Evolutionary conservation across 92 coral and sea anemone species (phyloP).

Genomic region (Phenganax marumi): DNA sequence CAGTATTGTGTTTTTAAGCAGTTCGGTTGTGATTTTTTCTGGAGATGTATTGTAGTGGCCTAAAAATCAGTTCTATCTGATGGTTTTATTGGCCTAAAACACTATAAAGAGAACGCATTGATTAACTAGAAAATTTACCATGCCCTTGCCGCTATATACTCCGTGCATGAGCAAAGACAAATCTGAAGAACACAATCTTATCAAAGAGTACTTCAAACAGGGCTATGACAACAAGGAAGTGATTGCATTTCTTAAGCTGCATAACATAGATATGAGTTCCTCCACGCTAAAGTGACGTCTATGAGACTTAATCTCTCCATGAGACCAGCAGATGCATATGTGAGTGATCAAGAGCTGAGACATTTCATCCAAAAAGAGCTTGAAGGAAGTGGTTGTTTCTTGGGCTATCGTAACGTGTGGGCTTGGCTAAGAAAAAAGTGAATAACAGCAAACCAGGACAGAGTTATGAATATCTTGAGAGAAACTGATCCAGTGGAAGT

Average conservation of each 20-base stretch:
- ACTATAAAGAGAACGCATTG: too few relatives aligned
- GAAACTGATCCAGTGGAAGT: not conserved
- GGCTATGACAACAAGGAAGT: not conserved
- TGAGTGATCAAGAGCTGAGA: not conserved
- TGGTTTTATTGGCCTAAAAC: too few relatives aligned
- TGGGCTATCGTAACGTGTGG: constrained; percentile 43
- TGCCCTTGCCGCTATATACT: too few relatives aligned
- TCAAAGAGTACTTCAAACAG: not conserved
- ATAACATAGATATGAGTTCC: not conserved
- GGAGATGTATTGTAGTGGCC: too few relatives aligned
- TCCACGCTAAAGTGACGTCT: not conserved
- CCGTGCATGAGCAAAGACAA: not conserved
- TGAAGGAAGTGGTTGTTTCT: constrained; percentile 49
- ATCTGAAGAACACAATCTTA: not conserved
- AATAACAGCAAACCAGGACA: not conserved
- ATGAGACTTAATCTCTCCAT: not conserved
- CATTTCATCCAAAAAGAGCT: constrained; percentile 32
- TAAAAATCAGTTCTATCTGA: too few relatives aligned
- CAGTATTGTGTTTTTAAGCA: too few relatives aligned
- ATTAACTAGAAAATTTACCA: too few relatives aligned
- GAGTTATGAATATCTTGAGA: not conserved
- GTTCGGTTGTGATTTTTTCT: too few relatives aligned
- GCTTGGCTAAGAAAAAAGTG: not conserved
- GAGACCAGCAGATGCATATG: not conserved
- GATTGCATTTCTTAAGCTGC: constrained; percentile 4